Conservation (phyloP, 1,140 invertebrate genomes). For the Zaprionus camerounensis region DNA sequence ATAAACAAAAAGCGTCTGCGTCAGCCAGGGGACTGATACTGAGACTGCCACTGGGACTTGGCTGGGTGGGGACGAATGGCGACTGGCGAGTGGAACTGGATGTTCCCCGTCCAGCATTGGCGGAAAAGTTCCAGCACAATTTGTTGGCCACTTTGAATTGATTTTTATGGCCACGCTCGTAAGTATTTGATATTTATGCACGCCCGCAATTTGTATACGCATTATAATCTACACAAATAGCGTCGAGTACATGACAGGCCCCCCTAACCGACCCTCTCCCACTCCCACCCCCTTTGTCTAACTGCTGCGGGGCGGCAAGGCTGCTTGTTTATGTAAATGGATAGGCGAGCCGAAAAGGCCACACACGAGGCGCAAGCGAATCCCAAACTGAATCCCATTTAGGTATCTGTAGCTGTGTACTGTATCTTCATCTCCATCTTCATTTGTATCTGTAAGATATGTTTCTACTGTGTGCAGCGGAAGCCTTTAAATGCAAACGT, state of each 20-base stretch:
- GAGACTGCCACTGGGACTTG: not conserved
- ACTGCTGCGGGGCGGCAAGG: not conserved
- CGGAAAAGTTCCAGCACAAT: slow-evolving; percentile 12
- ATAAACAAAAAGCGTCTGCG: slow-evolving; percentile 64
- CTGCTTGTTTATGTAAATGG: slow-evolving; percentile 50
- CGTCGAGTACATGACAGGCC: slow-evolving; percentile 43
- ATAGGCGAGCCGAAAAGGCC: slow-evolving; percentile 8
- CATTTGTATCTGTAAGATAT: not conserved
- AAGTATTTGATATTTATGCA: slow-evolving; percentile 80
- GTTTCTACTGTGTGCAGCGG: slow-evolving; percentile 16
- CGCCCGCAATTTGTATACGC: slow-evolving; percentile 55
- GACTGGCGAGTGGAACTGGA: not conserved
- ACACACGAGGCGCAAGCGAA: slow-evolving; percentile 25
- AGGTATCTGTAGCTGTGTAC: not conserved
- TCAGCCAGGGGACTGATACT: slow-evolving; percentile 18
- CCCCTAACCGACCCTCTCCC: not conserved
- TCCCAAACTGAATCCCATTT: not conserved
- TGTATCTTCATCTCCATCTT: not conserved
- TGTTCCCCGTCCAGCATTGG: not conserved
- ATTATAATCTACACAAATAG: slow-evolving; percentile 53
- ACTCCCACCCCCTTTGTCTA: not conserved
- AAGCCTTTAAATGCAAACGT: slow-evolving; percentile 37
- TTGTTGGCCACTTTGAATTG: slow-evolving; percentile 66
- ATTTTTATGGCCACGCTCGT: slow-evolving; percentile 75
- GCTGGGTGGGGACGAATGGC: not conserved